Base-by-base conservation (phyloP, 2,797 vertebrate species). In the Neosilurus mollespiculum region DNA sequence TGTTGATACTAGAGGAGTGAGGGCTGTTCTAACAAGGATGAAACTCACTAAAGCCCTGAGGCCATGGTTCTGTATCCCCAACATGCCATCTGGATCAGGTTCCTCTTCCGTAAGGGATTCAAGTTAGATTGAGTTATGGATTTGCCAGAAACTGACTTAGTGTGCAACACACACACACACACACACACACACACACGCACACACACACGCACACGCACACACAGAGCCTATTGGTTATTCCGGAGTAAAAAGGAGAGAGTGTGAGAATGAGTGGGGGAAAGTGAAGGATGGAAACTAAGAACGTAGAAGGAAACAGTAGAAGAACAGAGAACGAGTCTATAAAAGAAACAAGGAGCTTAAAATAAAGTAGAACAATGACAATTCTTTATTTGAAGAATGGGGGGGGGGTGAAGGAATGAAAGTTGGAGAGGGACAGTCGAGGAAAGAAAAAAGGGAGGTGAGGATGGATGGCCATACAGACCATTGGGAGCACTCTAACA, bases 401-500 rank as follows among this genome's bases (percentile, higher is more conserved):
- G 34, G n/a, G 81, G 49, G 53, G 49, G 67, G 76, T 58, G 26
- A 76, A 70, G 11, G 24, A 64, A 56, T 82, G 6, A 78, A 76
- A 85, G 22, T 59, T 24, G 58, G 67, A 71, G 81, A 83, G 75
- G 66, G 65, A 78, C 66, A 43, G 83, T 67, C 49, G 56, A 87
- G 87, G 78, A 24, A 51, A 61, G 70, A 73, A 20, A 64, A 84
- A 61, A 70, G 61, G 66, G 54, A 82, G 37, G 76, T 80, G 79
- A 83, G 91, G 92, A 95, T 94, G 88, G 89, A 94, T 94, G 88
- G 78, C 81, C 82, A 87, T 85, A 76, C 86, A 91, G 89, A 82
- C 87, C 90, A 9, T 81, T 87, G 94, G 92, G 93, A 93, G 77
- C 6, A 34, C 49, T 89, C 92, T 92, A 91, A 92, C 93, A 91